These are phyloP conservation scores for Siniperca undulata DNA, from an alignment of 2,797 vertebrate genomes.

Conservation along the genomic window DNA sequence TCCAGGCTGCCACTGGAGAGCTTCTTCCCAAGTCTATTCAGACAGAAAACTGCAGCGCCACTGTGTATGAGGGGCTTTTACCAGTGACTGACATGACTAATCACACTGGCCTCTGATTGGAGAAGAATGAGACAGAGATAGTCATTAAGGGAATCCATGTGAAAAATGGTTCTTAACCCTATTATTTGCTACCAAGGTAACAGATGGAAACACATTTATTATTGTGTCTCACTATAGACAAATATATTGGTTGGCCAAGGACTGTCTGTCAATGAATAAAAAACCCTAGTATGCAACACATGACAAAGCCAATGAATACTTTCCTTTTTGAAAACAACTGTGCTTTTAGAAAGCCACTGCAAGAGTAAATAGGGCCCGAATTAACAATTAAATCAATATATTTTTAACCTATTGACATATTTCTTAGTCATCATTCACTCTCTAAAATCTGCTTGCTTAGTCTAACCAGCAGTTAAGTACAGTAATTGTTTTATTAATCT, in stretches of 20 bases:
- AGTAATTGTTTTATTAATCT: slow-evolving; percentile 3
- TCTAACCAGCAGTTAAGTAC: neutral
- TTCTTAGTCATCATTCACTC: neutral
- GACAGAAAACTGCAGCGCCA: slow-evolving; percentile 41
- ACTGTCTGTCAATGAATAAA: slow-evolving; percentile 41
- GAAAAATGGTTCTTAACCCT: slow-evolving; percentile 79
- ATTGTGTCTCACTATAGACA: slow-evolving; percentile 55
- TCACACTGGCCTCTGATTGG: slow-evolving; percentile 81
- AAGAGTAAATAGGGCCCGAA: neutral
- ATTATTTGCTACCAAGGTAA: slow-evolving; percentile 87
- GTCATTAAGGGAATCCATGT: slow-evolving; percentile 80
- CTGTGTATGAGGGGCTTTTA: slow-evolving; percentile 57
- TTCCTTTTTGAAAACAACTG: slow-evolving; percentile 28
- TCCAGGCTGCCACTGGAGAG: slow-evolving; percentile 50
- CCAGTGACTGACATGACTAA: slow-evolving; percentile 78
- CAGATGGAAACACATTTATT: slow-evolving; percentile 78
- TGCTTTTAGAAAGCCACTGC: slow-evolving; percentile 13
- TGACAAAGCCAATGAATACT: slow-evolving; percentile 30
- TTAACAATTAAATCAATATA: slow-evolving; percentile 5
- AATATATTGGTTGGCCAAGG: slow-evolving; percentile 59
- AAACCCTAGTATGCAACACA: slow-evolving; percentile 1
- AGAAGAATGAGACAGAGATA: slow-evolving; percentile 74
- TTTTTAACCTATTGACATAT: slow-evolving; percentile 11
- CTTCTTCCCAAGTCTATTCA: slow-evolving; percentile 60
- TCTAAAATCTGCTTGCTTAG: neutral